These are phyloP conservation scores for Aricia agestis DNA, from an alignment of 1,140 invertebrate genomes.

Conservation along the genomic window DNA sequence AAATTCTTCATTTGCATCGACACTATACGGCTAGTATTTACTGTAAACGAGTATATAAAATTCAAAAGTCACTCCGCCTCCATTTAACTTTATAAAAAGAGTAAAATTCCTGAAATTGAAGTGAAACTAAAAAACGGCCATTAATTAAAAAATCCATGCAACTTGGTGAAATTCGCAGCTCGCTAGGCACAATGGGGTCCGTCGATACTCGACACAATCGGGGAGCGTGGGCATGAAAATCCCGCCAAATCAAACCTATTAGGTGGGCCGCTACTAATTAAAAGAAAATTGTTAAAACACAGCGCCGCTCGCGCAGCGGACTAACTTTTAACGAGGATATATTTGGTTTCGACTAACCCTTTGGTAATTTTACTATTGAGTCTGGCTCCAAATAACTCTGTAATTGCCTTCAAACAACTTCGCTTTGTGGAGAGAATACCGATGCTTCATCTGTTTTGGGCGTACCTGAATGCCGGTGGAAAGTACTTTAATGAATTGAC, in stretches of 20 bases:
- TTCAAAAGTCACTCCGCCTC: neutral
- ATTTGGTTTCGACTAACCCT: slow-evolving; percentile 73
- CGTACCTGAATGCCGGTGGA: slow-evolving; percentile 20
- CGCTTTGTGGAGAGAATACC: slow-evolving; percentile 56
- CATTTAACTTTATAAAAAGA: neutral
- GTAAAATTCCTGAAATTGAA: slow-evolving; percentile 7
- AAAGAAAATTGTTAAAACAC: slow-evolving; percentile 75
- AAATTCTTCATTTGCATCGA: slow-evolving; percentile 1
- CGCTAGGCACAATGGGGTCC: slow-evolving; percentile 34
- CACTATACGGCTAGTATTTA: neutral
- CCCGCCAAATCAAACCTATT: slow-evolving; percentile 58
- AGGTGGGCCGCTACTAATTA: slow-evolving; percentile 66
- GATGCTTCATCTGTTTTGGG: slow-evolving; percentile 43
- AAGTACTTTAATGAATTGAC: slow-evolving; percentile 12
- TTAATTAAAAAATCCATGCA: slow-evolving; percentile 32
- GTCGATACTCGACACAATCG: slow-evolving; percentile 40
- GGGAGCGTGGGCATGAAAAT: slow-evolving; percentile 41
- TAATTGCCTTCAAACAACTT: slow-evolving; percentile 74
- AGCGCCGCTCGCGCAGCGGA: slow-evolving; percentile 49
- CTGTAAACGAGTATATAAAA: neutral
- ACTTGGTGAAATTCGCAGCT: slow-evolving; percentile 26
- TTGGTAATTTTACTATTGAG: slow-evolving; percentile 73
- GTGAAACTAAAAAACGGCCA: slow-evolving; percentile 16
- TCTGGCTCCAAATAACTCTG: slow-evolving; percentile 72
- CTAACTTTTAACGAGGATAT: slow-evolving; percentile 76